Conservation (phyloP, 2,888 invertebrate genomes). For the Agrilus mali region DNA sequence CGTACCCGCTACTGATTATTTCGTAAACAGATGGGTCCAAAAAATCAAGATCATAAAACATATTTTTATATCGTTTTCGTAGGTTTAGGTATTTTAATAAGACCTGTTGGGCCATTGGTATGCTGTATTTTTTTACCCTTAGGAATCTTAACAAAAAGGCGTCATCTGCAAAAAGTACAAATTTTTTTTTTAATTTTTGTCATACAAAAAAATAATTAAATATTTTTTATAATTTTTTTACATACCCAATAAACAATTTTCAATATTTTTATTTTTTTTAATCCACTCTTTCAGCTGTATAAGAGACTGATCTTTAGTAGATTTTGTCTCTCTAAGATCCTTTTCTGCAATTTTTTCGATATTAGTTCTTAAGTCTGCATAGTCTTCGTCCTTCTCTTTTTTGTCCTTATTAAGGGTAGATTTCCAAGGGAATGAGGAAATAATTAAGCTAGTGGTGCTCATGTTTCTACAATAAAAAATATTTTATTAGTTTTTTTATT, state of each 20-base stretch:
- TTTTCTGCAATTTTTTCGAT: constrained; percentile 43
- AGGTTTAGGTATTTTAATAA: constrained; percentile 66
- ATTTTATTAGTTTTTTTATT: neutral
- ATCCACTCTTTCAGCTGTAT: constrained; percentile 58
- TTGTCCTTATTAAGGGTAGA: constrained; percentile 11
- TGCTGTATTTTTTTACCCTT: constrained; percentile 64
- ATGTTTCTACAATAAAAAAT: constrained; percentile 15
- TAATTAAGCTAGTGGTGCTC: constrained; percentile 25
- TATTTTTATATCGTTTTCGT: constrained; percentile 52
- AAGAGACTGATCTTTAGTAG: constrained; percentile 48
- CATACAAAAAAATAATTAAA: too few relatives aligned
- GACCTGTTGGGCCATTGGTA: constrained; percentile 66
- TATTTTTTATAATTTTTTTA: neutral
- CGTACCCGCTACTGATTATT: constrained; percentile 54
- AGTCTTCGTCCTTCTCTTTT: constrained; percentile 10
- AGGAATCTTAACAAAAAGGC: constrained; percentile 62
- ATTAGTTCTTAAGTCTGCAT: constrained; percentile 3
- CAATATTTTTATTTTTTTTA: constrained; percentile 52
- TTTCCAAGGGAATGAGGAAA: constrained; percentile 21
- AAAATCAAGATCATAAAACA: constrained; percentile 52
- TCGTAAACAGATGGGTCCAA: constrained; percentile 47
- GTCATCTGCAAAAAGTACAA: constrained; percentile 43
- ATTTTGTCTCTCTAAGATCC: constrained; percentile 59
- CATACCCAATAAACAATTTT: constrained; percentile 51
- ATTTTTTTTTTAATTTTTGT: neutral